Evolutionary conservation across 2,113 vertebrate genomes (phyloP).

Genomic region (Albula glossodonta): DNA sequence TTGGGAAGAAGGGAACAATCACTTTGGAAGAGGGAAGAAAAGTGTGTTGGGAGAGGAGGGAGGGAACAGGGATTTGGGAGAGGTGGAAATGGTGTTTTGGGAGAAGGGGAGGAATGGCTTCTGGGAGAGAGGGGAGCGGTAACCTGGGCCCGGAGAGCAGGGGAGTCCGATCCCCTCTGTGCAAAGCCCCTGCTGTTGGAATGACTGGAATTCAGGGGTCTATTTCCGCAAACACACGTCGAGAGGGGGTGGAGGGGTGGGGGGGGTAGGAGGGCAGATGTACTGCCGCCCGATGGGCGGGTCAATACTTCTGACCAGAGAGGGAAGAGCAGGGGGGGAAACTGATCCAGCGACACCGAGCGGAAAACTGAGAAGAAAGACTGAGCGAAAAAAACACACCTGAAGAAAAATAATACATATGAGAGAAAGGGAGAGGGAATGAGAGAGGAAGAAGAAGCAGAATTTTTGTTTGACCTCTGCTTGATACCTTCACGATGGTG

Average conservation of each 20-base stretch:
- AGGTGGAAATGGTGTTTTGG: neutral
- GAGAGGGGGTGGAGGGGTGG: neutral
- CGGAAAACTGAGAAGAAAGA: constrained; percentile 28
- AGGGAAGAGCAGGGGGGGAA: neutral
- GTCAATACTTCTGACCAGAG: constrained; percentile 21
- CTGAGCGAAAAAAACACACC: constrained; percentile 23
- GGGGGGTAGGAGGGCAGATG: constrained; percentile 3
- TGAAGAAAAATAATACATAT: constrained; percentile 9
- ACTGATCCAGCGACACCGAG: neutral
- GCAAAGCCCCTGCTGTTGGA: constrained; percentile 33
- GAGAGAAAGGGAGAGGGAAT: neutral
- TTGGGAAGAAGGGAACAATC: neutral
- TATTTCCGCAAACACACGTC: constrained; percentile 31
- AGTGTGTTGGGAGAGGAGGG: too few species aligned
- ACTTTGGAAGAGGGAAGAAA: neutral
- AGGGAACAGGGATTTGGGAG: neutral
- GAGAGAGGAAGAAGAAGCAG: constrained; percentile 9
- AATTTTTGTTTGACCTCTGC: constrained; percentile 52
- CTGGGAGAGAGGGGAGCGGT: neutral
- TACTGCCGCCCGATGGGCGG: neutral
- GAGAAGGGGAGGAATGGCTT: neutral
- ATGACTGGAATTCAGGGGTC: constrained; percentile 34
- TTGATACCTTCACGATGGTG: constrained; percentile 45
- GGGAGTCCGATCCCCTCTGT: constrained; percentile 27
- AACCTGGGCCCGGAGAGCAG: neutral